Evolutionary conservation across 2,113 vertebrate species (phyloP).

Genomic region (Periophthalmus modestus): DNA sequence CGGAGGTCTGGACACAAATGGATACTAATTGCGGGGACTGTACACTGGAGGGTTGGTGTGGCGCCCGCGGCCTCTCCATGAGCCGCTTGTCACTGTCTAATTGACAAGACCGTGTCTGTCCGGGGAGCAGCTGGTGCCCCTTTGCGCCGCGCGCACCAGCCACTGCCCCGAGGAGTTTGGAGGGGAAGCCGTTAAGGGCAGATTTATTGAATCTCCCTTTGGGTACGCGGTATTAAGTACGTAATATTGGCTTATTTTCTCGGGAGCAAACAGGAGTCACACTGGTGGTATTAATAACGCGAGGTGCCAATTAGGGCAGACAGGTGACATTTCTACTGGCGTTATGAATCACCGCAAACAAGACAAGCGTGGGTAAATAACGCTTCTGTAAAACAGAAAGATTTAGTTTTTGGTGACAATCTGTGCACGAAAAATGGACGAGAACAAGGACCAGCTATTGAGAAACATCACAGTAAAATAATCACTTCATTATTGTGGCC

Average conservation of each 20-base stretch:
- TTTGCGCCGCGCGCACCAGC: slow-evolving; percentile 91
- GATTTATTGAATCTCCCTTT: slow-evolving; percentile 97
- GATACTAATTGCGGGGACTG: slow-evolving; percentile 99
- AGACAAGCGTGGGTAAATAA: slow-evolving; percentile 61
- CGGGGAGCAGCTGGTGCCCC: slow-evolving; percentile 96
- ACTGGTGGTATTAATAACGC: slow-evolving; percentile 85
- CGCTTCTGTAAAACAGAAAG: slow-evolving; percentile 35
- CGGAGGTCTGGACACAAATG: slow-evolving; percentile 92
- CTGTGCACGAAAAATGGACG: slow-evolving; percentile 52
- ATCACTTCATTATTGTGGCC: slow-evolving; percentile 66
- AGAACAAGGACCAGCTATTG: slow-evolving; percentile 52
- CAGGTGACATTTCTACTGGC: slow-evolving; percentile 88
- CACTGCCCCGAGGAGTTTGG: slow-evolving; percentile 85
- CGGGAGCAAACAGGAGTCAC: slow-evolving; percentile 78
- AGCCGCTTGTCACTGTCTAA: slow-evolving; percentile 98
- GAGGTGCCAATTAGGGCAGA: slow-evolving; percentile 83
- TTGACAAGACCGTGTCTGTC: slow-evolving; percentile 99
- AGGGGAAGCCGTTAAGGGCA: slow-evolving; percentile 93
- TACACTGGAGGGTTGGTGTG: slow-evolving; percentile 80
- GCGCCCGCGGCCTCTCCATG: slow-evolving; percentile 87
- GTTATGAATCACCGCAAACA: slow-evolving; percentile 67
- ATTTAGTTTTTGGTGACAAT: slow-evolving; percentile 45
- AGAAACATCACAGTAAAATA: slow-evolving; percentile 70
- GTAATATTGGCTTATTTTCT: slow-evolving; percentile 82
- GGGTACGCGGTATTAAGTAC: slow-evolving; percentile 87